Percentiles rank a stretch among this genome's conserved stretches.
Conservation (phyloP, 2,888 invertebrate species). For the Alcis repandata region DNA sequence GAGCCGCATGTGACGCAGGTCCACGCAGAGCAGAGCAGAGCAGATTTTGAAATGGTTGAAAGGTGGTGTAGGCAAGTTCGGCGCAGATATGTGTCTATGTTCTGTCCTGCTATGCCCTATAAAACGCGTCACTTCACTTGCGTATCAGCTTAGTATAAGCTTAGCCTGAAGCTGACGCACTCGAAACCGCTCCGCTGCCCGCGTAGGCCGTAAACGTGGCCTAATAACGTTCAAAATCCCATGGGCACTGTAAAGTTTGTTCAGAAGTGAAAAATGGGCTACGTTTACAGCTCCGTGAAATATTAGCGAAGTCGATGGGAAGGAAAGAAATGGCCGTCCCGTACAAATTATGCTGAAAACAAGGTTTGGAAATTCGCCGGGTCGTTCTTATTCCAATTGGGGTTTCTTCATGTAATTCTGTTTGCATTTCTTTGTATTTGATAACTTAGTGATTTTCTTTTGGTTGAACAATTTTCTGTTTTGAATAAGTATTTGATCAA, state of each 20-base stretch:
- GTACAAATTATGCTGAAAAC: slow-evolving; percentile 33
- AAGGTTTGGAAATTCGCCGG: slow-evolving; percentile 19
- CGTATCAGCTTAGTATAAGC: too few relatives aligned
- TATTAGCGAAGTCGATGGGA: slow-evolving; percentile 24
- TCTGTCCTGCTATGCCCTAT: too few relatives aligned
- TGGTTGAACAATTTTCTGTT: background rate
- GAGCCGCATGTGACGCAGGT: too few relatives aligned
- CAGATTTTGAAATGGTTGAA: too few relatives aligned
- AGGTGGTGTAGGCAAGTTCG: too few relatives aligned
- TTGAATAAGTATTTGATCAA: background rate
- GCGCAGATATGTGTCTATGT: too few relatives aligned
- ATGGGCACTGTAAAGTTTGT: slow-evolving; percentile 42
- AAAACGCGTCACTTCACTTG: too few relatives aligned
- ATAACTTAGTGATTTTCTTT: slow-evolving; percentile 18
- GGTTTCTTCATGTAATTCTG: slow-evolving; percentile 17
- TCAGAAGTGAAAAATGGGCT: slow-evolving; percentile 29
- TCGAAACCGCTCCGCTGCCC: background rate
- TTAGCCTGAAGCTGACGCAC: too few relatives aligned
- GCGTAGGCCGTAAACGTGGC: background rate
- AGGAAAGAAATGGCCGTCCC: slow-evolving; percentile 15
- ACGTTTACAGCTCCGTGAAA: slow-evolving; percentile 31
- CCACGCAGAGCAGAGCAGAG: too few relatives aligned
- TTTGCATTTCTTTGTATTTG: slow-evolving; percentile 20
- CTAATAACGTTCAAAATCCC: slow-evolving; percentile 46
- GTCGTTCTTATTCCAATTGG: slow-evolving; percentile 13